Base-by-base conservation (phyloP, 1,140 invertebrate genomes). In the Ooceraea biroi region DNA sequence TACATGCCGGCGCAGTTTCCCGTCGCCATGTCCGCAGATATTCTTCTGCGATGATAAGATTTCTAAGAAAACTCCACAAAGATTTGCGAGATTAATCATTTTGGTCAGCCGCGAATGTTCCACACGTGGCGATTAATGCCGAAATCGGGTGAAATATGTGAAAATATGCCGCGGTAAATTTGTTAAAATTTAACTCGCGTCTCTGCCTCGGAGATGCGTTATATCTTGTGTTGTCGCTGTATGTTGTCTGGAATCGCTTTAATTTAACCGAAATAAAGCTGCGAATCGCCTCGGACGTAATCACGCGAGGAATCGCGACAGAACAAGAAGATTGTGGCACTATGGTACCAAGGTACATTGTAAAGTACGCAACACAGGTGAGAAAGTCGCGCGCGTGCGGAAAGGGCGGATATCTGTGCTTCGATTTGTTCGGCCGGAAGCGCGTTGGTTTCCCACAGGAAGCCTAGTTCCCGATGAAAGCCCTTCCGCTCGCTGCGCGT, bases 341-440 rank as follows among this genome's bases (percentile, higher is more conserved):
- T 57, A 68, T 46, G 76, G 76, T 69, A 80, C 76, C 69, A 80
- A 78, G 65, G 50, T 80, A 80, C 36, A 22, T 80, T 27, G n/a
- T 71, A 80, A 80, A 36, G 41, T 50, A 71, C 25, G n/a, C 48
- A 41, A 48, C 63, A 7, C 36, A 7, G 66, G 41, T 14, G 85
- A 41, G 61, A 27, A 57, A 27, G 10, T 78, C 48, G 57, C 27
- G 25, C 25, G 19, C 65, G 27, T n/a, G 58, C 7, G 36, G 36
- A 36, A 36, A 44, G 11, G 50, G 60, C 10, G 60, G 25, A 46
- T 7, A n/a, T 36, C 7, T 36, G 36, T 36, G 11, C 48, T 12
- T 22, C 1, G 76, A 36, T 69, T 78, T 69, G 36, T 69, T 80
- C 69, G 50, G 22, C 36, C 36, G 36, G 36, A 7, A 7, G 36